Evolutionary conservation across 2,113 vertebrate species (phyloP), one percentile per base, ranked within the genome.

Genomic region (Plotosus lineatus): DNA sequence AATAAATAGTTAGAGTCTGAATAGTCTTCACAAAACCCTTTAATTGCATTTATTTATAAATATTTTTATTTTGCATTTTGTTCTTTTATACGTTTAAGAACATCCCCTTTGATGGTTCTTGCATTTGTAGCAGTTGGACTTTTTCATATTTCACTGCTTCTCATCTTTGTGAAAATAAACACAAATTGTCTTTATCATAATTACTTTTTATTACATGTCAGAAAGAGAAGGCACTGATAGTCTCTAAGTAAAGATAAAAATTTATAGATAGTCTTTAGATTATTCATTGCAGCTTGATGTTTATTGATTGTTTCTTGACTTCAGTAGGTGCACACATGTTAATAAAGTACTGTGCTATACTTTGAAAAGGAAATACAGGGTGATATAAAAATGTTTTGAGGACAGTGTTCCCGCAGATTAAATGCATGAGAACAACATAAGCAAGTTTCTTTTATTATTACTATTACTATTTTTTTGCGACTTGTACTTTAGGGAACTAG

Each of bases 121-220:
- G 19, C 50, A 33, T 79, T 5, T 46, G 33, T 50, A 78, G 51
- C 38, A 21, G 40, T 63, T 19, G 28, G 71, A 71, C 78, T 89
- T 88, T 89, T 89, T 89, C 90, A 90, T 88, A 89, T 84, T 85
- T 80, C 86, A 61, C 82, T 51, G 80, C 10, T 78, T 83, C 84
- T 78, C 82, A 72, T 23, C 26, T 40, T 83, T 74, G 81, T 85
- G 86, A 90, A 83, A 88, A 55, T 75, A 89, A 90, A 89, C 83
- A 85, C 85, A 86, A 86, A 85, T 84, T 82, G 14, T 21, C 56
- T n/a, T 73, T 44, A 36, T 46, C 51, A 12, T 28, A n/a, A 73
- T 68, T 4, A 8, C 4, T 36, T 21, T 66, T 44, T 68, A 15
- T 9, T 42, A 26, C 28, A 42, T 66, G 55, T 2, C 40, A 31